These are phyloP conservation scores for Tinea trinotella DNA, from an alignment of 2,888 invertebrate genomes.

Conservation along the genomic window DNA sequence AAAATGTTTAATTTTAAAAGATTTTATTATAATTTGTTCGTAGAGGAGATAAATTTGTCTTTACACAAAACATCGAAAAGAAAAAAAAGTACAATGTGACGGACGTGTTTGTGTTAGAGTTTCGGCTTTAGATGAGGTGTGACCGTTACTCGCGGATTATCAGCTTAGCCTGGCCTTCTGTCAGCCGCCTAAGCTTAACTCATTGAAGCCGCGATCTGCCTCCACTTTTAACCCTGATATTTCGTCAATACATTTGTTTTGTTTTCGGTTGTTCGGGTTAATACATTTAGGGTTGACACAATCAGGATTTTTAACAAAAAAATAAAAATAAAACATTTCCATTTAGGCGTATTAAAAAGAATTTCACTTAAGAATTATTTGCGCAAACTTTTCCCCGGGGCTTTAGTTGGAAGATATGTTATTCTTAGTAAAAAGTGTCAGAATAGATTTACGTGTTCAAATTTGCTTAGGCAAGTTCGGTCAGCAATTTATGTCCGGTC, in stretches of 20 bases:
- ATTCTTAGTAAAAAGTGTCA: constrained; percentile 42
- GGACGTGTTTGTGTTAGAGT: constrained; percentile 9
- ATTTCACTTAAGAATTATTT: too few relatives aligned
- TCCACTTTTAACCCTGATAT: constrained; percentile 1
- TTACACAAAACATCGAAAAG: not conserved
- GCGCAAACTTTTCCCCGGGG: not conserved
- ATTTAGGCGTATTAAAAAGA: too few relatives aligned
- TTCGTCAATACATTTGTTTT: constrained; percentile 9
- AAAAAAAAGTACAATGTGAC: not conserved
- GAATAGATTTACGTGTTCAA: constrained; percentile 40
- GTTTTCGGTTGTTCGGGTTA: not conserved
- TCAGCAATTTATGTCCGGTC: constrained; percentile 51
- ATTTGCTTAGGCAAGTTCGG: constrained; percentile 51
- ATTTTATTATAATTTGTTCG: too few relatives aligned
- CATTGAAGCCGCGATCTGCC: constrained; percentile 13
- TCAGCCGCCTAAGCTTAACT: constrained; percentile 12
- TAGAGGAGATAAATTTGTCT: too few relatives aligned
- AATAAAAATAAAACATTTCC: too few relatives aligned
- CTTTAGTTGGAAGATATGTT: constrained; percentile 13
- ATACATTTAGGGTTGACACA: not conserved
- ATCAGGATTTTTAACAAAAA: not conserved
- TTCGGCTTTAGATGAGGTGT: constrained; percentile 9
- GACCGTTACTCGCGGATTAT: constrained; percentile 16
- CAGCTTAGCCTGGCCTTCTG: not conserved
- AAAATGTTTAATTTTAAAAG: too few relatives aligned